Evolutionary conservation across 2,797 vertebrate genomes (phyloP).

Genomic region (Pempheris klunzingeri): DNA sequence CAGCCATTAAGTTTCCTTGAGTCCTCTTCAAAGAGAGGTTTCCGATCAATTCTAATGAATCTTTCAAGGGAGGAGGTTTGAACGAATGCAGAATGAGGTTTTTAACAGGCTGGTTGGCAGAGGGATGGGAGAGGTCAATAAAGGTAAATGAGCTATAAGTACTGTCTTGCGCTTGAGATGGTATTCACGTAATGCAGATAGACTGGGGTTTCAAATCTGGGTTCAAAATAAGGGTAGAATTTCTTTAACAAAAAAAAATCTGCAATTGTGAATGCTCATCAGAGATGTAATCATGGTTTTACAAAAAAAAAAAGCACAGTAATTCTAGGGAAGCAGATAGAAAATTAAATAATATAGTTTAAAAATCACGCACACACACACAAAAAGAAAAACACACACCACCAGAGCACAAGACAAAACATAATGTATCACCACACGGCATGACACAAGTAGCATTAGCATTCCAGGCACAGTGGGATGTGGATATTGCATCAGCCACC

Average conservation of each 20-base stretch:
- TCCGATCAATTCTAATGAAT: slow-evolving; percentile 85
- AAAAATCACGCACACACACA: slow-evolving; percentile 23
- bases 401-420: slow-evolving; percentile 56
- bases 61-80: slow-evolving; percentile 77
- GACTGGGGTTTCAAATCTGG: slow-evolving; percentile 41
- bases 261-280: slow-evolving; percentile 16
- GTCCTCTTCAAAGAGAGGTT: slow-evolving; percentile 78
- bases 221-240: slow-evolving; percentile 41
- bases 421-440: slow-evolving; percentile 60
- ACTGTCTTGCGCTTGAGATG: slow-evolving; percentile 67
- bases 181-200: slow-evolving; percentile 59
- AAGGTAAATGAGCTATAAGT: slow-evolving; percentile 77
- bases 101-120: slow-evolving; percentile 76
- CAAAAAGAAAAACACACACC: slow-evolving; percentile 28
- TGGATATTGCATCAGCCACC: slow-evolving; percentile 83
- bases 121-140: slow-evolving; percentile 74
- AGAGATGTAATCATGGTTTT: slow-evolving; percentile 9
- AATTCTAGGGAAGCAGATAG: slow-evolving; percentile 46
- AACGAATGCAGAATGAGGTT: slow-evolving; percentile 77
- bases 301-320: slow-evolving; percentile 9
- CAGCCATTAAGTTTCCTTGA: slow-evolving; percentile 76
- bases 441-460: slow-evolving; percentile 64
- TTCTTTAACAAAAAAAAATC: slow-evolving; percentile 4
- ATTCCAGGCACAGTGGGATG: slow-evolving; percentile 72
- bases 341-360: slow-evolving; percentile 23